Base-by-base conservation (phyloP, 2,888 invertebrate genomes). In the Melanargia galathea region DNA sequence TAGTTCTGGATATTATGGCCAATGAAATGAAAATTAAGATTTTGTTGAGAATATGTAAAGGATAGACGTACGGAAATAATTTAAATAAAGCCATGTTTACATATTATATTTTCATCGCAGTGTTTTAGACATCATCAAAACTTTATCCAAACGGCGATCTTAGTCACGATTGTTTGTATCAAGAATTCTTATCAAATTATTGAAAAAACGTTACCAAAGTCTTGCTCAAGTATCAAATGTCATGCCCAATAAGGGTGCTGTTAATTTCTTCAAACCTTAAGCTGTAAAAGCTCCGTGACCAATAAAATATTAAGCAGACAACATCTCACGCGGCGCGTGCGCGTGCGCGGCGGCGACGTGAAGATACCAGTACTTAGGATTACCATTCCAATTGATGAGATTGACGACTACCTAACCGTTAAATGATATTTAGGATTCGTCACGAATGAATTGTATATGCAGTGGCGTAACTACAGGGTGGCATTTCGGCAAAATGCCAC, bases 291-390 rank as follows among this genome's bases (percentile, higher is more conserved):
- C 55, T 55, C 55, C 55, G 55, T 55, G 55, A 55, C 55, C 52
- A 52, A 60, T 60, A 55, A 40, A 62, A 30, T 26, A 20, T 46
- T 26, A 13, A 30, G 35, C 60, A 43, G 60, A n/a, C 35, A 33
- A 20, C 13, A 49, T 22, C 48, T 56, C 57, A 62, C 45, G 52
- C 54, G 66, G 63, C 63, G 65, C 65, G 65, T 66, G 63, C 63
- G 65, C 65, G 65, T 66, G 65, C 66, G 52, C 60, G 5, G 7
- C 56, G 26, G 26, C 26, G 60, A 60, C 66, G 57, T 54, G 62
- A 58, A 58, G 58, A 7, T 52, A 6, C 18, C 33, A 30, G 16
- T 30, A 51, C 30, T 20, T 11, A 35, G 35, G 33, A 52, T 20
- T 52, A 49, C 26, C 49, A 30, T 49, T 24, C 46, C 46, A 48